Percentiles rank a stretch among this genome's conserved stretches.
Evolutionary conservation across 2,113 vertebrate species (phyloP).

Genomic region (Oophaga pumilio): DNA sequence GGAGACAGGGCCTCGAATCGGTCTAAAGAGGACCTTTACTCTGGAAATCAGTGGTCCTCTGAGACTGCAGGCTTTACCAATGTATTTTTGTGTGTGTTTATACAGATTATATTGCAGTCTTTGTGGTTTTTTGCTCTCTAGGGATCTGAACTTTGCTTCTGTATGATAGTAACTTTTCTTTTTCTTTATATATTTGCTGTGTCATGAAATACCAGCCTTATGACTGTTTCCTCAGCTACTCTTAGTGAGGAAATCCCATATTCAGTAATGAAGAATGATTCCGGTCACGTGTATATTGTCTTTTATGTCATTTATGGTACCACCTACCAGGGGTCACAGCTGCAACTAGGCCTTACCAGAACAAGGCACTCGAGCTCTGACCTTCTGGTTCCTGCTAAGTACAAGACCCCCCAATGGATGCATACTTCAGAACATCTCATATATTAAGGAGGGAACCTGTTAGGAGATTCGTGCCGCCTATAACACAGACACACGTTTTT

Average conservation of each 20-base stretch:
- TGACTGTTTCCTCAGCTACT: not conserved
- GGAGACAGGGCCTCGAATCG: not conserved
- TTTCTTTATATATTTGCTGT: not conserved
- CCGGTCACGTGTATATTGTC: not conserved
- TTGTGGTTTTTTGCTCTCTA: not conserved
- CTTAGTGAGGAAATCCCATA: not conserved
- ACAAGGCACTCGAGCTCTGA: not conserved
- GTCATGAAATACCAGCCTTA: not conserved
- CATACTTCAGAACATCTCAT: not conserved
- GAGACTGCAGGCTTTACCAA: not conserved
- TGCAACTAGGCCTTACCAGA: not conserved
- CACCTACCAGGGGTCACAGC: constrained; percentile 13
- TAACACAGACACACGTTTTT: too few relatives aligned
- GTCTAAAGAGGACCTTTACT: not conserved
- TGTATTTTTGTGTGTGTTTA: not conserved
- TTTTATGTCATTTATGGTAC: not conserved
- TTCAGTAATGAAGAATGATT: not conserved
- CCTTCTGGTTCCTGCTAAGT: not conserved
- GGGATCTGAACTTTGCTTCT: not conserved
- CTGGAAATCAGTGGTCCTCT: not conserved
- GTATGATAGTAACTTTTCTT: not conserved
- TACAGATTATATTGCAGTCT: not conserved
- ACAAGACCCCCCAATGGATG: not conserved
- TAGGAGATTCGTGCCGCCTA: too few relatives aligned
- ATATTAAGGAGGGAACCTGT: not conserved